These are phyloP conservation scores for Chaunax sp. DNA, from an alignment of 2,797 vertebrate species.

Conservation along the genomic window DNA sequence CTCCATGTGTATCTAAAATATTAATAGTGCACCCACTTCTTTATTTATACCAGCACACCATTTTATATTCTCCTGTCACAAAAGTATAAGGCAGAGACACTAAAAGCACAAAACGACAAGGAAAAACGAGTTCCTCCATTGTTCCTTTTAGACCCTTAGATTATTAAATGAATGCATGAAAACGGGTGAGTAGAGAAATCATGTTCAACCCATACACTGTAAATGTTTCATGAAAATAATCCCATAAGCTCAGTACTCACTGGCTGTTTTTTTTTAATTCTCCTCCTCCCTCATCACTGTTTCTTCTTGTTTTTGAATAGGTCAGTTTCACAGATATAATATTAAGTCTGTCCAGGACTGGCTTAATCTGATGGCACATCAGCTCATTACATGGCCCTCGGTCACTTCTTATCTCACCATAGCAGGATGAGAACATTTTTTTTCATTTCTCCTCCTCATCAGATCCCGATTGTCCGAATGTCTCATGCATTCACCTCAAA, in stretches of 20 bases:
- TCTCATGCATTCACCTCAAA: slow-evolving; percentile 28
- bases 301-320: slow-evolving; percentile 3
- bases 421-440: slow-evolving; percentile 39
- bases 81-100: background rate
- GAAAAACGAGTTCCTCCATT: background rate
- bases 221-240: slow-evolving; percentile 14
- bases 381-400: slow-evolving; percentile 56
- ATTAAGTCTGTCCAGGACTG: background rate
- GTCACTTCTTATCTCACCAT: slow-evolving; percentile 53
- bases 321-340: slow-evolving; percentile 29
- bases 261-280: background rate
- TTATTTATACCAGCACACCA: slow-evolving; percentile 9
- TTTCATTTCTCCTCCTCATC: background rate
- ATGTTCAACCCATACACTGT: background rate
- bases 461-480: slow-evolving; percentile 2
- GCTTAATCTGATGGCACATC: slow-evolving; percentile 39
- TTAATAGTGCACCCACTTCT: slow-evolving; percentile 10
- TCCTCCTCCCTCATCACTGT: background rate
- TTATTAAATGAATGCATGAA: slow-evolving; percentile 6
- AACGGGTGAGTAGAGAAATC: slow-evolving; percentile 1
- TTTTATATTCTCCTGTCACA: slow-evolving; percentile 15
- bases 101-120: slow-evolving; percentile 6
- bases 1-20: slow-evolving; percentile 29
- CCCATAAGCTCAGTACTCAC: background rate
- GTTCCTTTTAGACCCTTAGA: slow-evolving; percentile 8